Percentiles rank a stretch among this genome's conserved stretches.
These are phyloP conservation scores for Xestia c-nigrum DNA, from an alignment of 2,888 invertebrate species.

Conservation along the genomic window DNA sequence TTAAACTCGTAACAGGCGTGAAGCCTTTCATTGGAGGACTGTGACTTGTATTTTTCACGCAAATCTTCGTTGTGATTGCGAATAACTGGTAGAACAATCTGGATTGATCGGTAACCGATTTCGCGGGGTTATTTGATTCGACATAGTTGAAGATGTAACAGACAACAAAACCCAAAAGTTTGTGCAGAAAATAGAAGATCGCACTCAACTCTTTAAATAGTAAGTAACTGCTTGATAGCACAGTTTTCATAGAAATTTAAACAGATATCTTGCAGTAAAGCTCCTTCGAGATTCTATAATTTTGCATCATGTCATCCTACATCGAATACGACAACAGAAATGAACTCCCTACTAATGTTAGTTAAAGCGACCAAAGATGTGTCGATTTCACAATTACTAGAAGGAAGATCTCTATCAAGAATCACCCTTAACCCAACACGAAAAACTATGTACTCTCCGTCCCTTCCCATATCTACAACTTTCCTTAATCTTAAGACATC, in stretches of 20 bases:
- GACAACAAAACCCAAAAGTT: background rate
- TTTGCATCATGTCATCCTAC: too few relatives aligned
- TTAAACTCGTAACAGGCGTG: slow-evolving; percentile 19
- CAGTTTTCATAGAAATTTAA: background rate
- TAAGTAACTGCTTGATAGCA: background rate
- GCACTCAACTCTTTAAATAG: background rate
- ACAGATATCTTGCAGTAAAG: background rate
- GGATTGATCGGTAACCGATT: slow-evolving; percentile 24
- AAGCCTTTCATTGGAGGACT: background rate
- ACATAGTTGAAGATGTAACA: slow-evolving; percentile 4
- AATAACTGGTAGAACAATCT: slow-evolving; percentile 1
- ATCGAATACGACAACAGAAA: background rate
- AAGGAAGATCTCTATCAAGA: background rate
- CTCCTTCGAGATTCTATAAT: background rate
- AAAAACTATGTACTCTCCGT: background rate
- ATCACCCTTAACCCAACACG: background rate
- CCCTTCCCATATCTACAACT: background rate
- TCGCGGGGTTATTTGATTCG: slow-evolving; percentile 13
- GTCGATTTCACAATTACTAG: background rate
- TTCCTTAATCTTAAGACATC: background rate
- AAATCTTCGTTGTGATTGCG: slow-evolving; percentile 22
- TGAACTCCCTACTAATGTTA: background rate
- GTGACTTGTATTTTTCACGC: slow-evolving; percentile 42
- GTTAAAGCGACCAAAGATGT: background rate
- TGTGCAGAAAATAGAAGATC: too few relatives aligned